phyloP scores from a whole-genome alignment of 1,140 invertebrate species.

The Contarinia nasturtii region DNA sequence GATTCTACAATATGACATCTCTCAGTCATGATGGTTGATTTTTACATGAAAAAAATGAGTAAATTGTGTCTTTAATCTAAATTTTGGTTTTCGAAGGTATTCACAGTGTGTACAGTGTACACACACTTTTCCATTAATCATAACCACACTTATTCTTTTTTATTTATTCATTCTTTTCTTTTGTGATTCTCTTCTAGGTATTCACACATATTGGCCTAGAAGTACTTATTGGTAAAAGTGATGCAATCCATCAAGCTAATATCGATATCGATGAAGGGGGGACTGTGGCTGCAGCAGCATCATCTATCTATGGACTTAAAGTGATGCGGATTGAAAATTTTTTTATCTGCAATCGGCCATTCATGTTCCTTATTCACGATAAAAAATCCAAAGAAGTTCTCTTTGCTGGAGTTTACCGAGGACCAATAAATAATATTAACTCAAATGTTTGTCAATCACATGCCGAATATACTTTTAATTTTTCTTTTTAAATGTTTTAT shows the following conservation, averaged over 20 bases:
- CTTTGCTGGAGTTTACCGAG: constrained; percentile 60
- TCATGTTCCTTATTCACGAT: constrained; percentile 66
- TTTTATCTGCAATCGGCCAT: constrained; percentile 74
- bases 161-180: no score
- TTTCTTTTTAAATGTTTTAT: no score
- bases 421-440: constrained; percentile 20
- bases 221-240: constrained; percentile 36
- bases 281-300: constrained; percentile 53
- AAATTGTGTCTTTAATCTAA: no score
- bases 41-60: no score
- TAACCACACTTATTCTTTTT: no score
- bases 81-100: no score
- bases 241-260: constrained; percentile 56
- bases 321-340: constrained; percentile 58
- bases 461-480: background rate
- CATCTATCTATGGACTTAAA: constrained; percentile 56
- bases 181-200: constrained; percentile 23
- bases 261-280: constrained; percentile 65
- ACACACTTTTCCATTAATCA: no score
- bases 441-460: background rate
- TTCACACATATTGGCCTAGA: constrained; percentile 42
- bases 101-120: no score
- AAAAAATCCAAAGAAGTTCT: constrained; percentile 41
- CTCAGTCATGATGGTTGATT: no score
- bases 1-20: no score